phyloP scores from a whole-genome alignment of 2,113 vertebrate species.

The Corythornis madagascariensis region DNA sequence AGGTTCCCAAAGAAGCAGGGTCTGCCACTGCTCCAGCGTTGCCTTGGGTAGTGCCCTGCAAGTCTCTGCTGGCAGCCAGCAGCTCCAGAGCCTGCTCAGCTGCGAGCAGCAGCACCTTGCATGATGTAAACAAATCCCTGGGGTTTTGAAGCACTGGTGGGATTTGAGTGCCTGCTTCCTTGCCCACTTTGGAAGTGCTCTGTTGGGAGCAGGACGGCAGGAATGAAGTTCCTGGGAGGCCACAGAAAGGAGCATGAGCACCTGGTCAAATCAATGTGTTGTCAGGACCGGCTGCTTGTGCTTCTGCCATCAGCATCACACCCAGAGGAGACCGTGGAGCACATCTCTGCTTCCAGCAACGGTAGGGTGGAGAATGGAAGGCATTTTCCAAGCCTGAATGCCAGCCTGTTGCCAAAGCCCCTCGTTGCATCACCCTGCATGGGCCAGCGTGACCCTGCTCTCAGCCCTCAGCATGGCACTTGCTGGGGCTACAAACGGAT shows the following conservation, averaged over 20 bases:
- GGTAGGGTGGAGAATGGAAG: accelerated
- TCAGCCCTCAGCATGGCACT: not conserved
- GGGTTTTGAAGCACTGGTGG: not conserved
- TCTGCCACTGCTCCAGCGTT: not conserved
- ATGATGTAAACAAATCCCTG: not conserved
- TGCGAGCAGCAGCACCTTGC: not conserved
- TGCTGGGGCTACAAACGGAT: not conserved
- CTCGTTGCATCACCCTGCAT: accelerated
- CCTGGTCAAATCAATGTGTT: not conserved
- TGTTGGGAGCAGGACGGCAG: accelerated
- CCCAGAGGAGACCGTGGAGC: accelerated
- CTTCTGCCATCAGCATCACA: accelerated
- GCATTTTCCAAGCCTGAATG: not conserved
- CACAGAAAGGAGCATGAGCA: not conserved
- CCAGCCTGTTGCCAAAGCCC: not conserved
- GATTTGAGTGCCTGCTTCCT: not conserved
- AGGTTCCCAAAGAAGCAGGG: not conserved
- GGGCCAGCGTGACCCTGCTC: accelerated
- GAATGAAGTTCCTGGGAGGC: not conserved
- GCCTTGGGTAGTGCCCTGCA: not conserved
- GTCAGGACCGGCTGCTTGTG: not conserved
- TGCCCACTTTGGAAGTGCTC: not conserved
- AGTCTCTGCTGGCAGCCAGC: not conserved
- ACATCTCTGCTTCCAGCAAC: not conserved
- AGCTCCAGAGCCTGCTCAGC: not conserved